Evolutionary conservation across 2,113 vertebrate species (phyloP).

Genomic region (Aptenodytes forsteri): DNA sequence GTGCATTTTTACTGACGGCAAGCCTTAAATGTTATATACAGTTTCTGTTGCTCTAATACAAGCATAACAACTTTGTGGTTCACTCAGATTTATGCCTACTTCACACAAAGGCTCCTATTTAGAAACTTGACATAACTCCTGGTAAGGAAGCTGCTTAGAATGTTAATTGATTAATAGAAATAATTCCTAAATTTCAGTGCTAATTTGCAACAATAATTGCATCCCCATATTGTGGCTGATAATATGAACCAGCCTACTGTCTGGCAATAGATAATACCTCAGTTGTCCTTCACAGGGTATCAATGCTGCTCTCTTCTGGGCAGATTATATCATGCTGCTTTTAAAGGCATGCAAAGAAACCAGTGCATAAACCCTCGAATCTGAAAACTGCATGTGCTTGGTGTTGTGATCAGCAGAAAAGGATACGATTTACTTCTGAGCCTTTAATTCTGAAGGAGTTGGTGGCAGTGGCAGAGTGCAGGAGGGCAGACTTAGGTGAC

Average conservation of each 20-base stretch:
- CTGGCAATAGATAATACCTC: background rate
- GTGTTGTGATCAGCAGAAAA: background rate
- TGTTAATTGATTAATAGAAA: background rate
- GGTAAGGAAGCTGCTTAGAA: background rate
- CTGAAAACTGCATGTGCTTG: background rate
- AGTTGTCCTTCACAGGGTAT: background rate
- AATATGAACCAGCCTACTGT: background rate
- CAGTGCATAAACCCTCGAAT: background rate
- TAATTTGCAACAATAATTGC: background rate
- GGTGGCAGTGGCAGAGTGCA: background rate
- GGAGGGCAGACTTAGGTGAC: background rate
- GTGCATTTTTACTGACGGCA: background rate
- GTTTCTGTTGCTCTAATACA: background rate
- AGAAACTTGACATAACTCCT: background rate
- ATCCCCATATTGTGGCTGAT: background rate
- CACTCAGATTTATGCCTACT: background rate
- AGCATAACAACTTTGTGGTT: background rate
- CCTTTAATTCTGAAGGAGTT: background rate
- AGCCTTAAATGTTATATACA: background rate
- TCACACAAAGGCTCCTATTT: background rate
- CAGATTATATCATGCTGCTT: background rate
- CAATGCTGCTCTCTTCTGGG: slow-evolving; percentile 41
- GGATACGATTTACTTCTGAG: background rate
- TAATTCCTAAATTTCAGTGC: background rate
- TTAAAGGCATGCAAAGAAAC: background rate